These are phyloP conservation scores for Agrochola lota DNA, from an alignment of 2,888 invertebrate species.

Conservation along the genomic window DNA sequence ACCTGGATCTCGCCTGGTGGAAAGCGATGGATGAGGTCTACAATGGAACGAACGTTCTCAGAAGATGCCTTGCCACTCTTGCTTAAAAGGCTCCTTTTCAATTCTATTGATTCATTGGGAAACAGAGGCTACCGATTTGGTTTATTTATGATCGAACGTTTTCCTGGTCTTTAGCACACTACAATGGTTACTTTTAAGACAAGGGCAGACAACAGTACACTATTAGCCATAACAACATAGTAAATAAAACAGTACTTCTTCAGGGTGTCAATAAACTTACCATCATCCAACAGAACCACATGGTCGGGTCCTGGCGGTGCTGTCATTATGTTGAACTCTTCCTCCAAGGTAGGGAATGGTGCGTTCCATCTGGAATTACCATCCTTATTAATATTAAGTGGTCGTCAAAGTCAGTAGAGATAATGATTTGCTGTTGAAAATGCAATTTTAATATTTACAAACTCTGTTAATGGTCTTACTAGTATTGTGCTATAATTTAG, in stretches of 20 bases:
- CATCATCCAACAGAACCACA: slow-evolving; percentile 95
- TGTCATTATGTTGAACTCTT: slow-evolving; percentile 98
- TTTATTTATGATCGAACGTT: neutral
- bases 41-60: neutral
- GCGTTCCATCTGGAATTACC: slow-evolving; percentile 93
- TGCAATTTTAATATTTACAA: neutral
- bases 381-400: slow-evolving; percentile 6
- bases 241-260: neutral
- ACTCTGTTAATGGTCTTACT: neutral
- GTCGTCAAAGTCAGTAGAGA: neutral
- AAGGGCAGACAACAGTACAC: neutral
- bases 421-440: neutral
- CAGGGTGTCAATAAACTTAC: slow-evolving; percentile 79
- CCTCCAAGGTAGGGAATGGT: slow-evolving; percentile 97
- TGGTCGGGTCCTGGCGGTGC: slow-evolving; percentile 92
- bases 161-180: neutral
- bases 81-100: neutral
- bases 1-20: neutral
- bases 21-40: neutral
- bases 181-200: neutral
- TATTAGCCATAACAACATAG: neutral
- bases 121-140: neutral
- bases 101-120: neutral
- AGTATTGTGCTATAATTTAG: neutral
- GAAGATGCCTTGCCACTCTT: neutral